Evolutionary conservation across 2,797 vertebrate species (phyloP).

Genomic region (Picus viridis): DNA sequence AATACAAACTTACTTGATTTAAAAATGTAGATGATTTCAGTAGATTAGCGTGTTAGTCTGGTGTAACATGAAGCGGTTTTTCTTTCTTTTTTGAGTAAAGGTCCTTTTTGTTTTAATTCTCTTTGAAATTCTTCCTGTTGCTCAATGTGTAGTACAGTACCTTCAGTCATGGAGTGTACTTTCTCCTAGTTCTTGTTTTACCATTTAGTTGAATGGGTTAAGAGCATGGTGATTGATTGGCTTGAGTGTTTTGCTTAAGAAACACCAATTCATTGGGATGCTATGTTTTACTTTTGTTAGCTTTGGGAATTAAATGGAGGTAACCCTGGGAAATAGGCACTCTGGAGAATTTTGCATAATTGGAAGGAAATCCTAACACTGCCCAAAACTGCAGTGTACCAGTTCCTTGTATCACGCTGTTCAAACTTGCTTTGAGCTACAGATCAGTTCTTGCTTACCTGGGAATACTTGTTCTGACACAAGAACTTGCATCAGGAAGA

Average conservation of each 20-base stretch:
- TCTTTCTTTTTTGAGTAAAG: not conserved
- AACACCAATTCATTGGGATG: not conserved
- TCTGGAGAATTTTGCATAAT: not conserved
- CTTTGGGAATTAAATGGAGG: not conserved
- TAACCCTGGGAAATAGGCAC: not conserved
- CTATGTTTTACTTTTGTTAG: not conserved
- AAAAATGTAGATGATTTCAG: not conserved
- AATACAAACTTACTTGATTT: not conserved
- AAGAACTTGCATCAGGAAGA: not conserved
- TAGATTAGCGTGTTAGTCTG: not conserved
- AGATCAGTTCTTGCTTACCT: conserved; percentile 7
- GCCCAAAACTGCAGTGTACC: not conserved
- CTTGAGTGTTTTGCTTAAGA: not conserved
- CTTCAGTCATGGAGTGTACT: not conserved
- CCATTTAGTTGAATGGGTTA: not conserved
- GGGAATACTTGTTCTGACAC: not conserved
- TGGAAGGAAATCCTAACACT: not conserved
- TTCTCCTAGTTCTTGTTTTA: not conserved
- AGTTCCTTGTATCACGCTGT: not conserved
- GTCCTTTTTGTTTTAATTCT: not conserved
- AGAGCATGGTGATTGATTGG: not conserved
- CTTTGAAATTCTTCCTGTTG: not conserved
- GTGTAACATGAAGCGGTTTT: not conserved
- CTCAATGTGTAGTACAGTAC: not conserved
- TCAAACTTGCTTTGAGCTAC: not conserved